Evolutionary conservation across 2,888 invertebrate species (phyloP).

Genomic region (Cataglyphis altisquamis): DNA sequence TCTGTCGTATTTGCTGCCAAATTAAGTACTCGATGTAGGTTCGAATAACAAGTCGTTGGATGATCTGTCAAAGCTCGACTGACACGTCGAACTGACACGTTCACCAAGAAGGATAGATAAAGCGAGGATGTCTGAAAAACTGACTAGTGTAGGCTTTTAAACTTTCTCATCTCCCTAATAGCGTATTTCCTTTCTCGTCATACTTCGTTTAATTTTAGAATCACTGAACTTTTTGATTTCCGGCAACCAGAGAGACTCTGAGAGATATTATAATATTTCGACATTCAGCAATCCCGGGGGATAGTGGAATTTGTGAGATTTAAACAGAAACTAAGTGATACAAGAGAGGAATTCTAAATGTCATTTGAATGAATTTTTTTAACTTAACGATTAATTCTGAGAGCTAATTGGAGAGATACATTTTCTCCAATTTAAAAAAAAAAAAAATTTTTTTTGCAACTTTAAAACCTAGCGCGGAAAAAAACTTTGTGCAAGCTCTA

Average conservation of each 20-base stretch:
- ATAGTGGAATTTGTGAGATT: neutral
- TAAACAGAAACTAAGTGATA: neutral
- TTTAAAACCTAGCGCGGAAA: conserved; percentile 6
- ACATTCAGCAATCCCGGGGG: neutral
- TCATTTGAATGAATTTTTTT: conserved; percentile 1
- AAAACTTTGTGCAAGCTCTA: conserved; percentile 1
- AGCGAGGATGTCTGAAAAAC: neutral
- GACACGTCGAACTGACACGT: conserved; percentile 2
- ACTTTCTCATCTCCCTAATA: neutral
- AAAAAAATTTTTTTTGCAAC: neutral
- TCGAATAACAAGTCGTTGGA: conserved; percentile 40
- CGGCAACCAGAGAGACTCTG: neutral
- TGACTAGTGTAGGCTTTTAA: neutral
- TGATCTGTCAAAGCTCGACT: conserved; percentile 43
- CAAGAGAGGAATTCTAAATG: conserved; percentile 8
- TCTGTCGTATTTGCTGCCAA: conserved; percentile 60
- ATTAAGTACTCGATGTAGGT: conserved; percentile 57
- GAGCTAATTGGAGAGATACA: neutral
- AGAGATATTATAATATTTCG: conserved; percentile 18
- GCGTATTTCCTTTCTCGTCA: neutral
- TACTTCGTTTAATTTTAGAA: conserved; percentile 11
- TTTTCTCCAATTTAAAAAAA: conserved; percentile 34
- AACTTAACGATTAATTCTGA: conserved; percentile 9
- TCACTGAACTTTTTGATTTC: conserved; percentile 1
- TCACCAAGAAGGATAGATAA: neutral